Evolutionary conservation across 2,797 vertebrate species (phyloP).

Genomic region (Urophycis tenuis): DNA sequence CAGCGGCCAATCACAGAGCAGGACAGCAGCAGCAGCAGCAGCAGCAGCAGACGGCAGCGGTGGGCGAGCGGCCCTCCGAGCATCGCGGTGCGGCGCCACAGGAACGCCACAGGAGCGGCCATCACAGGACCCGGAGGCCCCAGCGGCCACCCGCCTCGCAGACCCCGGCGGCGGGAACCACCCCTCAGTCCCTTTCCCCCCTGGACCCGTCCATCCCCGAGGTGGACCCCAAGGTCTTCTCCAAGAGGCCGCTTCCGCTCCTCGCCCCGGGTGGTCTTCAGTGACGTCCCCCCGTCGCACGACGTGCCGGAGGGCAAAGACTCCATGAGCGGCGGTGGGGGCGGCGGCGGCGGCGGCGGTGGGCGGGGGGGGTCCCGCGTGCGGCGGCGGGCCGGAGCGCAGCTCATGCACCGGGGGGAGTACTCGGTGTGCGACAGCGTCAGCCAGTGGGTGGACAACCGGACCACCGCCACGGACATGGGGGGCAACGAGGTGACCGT

Average conservation of each 20-base stretch:
- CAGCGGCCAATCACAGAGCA: slow-evolving; percentile 63
- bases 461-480: slow-evolving; percentile 91
- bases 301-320: slow-evolving; percentile 59
- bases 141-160: slow-evolving; percentile 43
- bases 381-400: slow-evolving; percentile 69
- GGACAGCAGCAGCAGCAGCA: slow-evolving; percentile 42
- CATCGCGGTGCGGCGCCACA: slow-evolving; percentile 36
- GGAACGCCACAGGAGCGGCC: slow-evolving; percentile 54
- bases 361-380: slow-evolving; percentile 63
- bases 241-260: slow-evolving; percentile 82
- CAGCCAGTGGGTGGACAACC: slow-evolving; percentile 88
- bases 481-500: slow-evolving; percentile 89
- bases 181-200: slow-evolving; percentile 26
- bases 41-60: slow-evolving; percentile 22
- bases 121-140: slow-evolving; percentile 62
- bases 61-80: slow-evolving; percentile 44
- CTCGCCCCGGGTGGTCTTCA: slow-evolving; percentile 89
- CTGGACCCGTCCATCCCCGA: slow-evolving; percentile 66
- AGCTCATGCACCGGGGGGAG: slow-evolving; percentile 84
- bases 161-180: slow-evolving; percentile 36
- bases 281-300: slow-evolving; percentile 77
- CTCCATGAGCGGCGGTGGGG: slow-evolving; percentile 55
- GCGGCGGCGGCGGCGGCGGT: slow-evolving; percentile 69
- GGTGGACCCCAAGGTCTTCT: slow-evolving; percentile 88
- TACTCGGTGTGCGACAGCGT: slow-evolving; percentile 95